These are phyloP conservation scores for Tragelaphus scriptus DNA, from an alignment of 2,113 vertebrate species.

Conservation along the genomic window DNA sequence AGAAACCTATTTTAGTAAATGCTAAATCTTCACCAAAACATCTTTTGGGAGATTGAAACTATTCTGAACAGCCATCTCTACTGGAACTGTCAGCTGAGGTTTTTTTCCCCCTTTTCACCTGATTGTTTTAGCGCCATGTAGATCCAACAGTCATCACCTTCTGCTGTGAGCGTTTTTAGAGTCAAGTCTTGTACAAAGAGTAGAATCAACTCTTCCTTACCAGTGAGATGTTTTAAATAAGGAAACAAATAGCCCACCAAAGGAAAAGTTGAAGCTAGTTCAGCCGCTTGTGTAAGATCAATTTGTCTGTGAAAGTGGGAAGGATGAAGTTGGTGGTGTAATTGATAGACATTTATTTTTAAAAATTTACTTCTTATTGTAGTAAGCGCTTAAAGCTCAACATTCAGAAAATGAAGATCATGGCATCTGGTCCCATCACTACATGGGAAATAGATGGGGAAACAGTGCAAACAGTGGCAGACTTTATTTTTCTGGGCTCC, in stretches of 20 bases:
- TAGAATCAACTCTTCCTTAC: background rate
- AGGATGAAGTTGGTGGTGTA: background rate
- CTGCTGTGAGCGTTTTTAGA: background rate
- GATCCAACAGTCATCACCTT: background rate
- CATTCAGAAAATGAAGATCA: no score
- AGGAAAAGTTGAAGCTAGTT: background rate
- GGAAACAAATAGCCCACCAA: background rate
- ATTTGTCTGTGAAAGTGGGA: background rate
- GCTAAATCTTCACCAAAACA: conserved; percentile 22
- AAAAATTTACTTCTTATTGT: background rate
- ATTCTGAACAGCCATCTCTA: background rate
- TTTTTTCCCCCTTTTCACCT: background rate
- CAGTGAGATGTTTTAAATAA: background rate
- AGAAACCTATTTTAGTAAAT: background rate
- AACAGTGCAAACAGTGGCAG: no score
- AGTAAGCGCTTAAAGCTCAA: background rate
- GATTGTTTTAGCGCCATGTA: background rate
- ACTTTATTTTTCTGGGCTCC: no score
- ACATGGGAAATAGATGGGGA: no score
- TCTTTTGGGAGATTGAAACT: background rate
- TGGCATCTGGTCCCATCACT: no score
- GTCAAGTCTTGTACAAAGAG: background rate
- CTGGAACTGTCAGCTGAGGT: background rate
- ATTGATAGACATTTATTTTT: background rate
- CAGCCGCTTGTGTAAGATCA: background rate